phyloP scores from a whole-genome alignment of 1,140 invertebrate genomes.

The Planococcus citri region DNA sequence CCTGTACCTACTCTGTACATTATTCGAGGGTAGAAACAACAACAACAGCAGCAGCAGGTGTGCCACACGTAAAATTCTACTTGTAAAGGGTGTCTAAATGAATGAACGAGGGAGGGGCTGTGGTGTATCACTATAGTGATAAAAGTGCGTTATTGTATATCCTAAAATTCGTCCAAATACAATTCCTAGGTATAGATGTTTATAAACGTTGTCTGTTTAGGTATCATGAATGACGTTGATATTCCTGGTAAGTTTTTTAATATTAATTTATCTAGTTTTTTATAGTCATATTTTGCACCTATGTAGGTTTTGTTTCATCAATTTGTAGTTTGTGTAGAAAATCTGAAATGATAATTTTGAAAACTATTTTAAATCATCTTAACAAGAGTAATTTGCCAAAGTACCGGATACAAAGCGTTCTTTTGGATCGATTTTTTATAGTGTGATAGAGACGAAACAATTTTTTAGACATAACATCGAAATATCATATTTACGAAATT shows the following conservation, averaged over 20 bases:
- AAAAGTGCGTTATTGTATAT: constrained; percentile 11
- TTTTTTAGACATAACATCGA: neutral
- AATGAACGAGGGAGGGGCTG: neutral
- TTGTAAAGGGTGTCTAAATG: neutral
- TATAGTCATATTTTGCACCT: neutral
- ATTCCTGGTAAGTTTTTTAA: constrained; percentile 10
- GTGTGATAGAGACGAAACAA: neutral
- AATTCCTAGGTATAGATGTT: neutral
- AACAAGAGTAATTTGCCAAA: neutral
- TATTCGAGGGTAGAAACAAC: neutral
- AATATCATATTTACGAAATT: neutral
- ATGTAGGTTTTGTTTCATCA: neutral
- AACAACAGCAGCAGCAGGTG: constrained; percentile 10
- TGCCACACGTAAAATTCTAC: neutral
- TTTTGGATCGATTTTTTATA: neutral
- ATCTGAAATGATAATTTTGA: too few relatives aligned
- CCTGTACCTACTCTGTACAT: too few relatives aligned
- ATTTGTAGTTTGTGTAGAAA: neutral
- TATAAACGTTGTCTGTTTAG: neutral
- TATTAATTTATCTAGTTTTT: neutral
- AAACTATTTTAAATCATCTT: neutral
- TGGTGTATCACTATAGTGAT: constrained; percentile 12
- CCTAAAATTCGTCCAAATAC: neutral
- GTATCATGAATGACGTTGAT: constrained; percentile 7
- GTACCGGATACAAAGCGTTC: too few relatives aligned